These are phyloP conservation scores for Anthophora plumipes DNA, from an alignment of 2,888 invertebrate species.

Conservation along the genomic window DNA sequence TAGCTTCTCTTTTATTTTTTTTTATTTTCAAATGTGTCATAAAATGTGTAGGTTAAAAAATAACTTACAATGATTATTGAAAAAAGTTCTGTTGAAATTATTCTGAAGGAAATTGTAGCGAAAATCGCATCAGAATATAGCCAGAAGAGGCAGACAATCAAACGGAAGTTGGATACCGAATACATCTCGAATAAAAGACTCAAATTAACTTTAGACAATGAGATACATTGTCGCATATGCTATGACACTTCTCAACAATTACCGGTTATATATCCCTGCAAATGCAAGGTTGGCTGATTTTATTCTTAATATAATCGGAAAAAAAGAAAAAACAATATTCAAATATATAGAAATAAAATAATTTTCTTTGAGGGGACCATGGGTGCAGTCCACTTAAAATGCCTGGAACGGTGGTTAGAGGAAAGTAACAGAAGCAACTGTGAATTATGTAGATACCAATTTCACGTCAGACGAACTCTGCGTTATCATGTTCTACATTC, in stretches of 20 bases:
- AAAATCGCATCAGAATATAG: slow-evolving; percentile 64
- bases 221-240: slow-evolving; percentile 84
- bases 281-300: slow-evolving; percentile 84
- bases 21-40: slow-evolving; percentile 5
- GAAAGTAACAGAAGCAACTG: slow-evolving; percentile 90
- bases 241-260: slow-evolving; percentile 85
- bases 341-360: background rate
- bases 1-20: slow-evolving; percentile 31
- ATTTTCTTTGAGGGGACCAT: slow-evolving; percentile 87
- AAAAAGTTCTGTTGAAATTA: slow-evolving; percentile 63
- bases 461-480: slow-evolving; percentile 88
- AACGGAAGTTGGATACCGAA: slow-evolving; percentile 43
- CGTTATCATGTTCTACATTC: slow-evolving; percentile 87
- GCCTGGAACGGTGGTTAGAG: slow-evolving; percentile 91
- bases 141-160: slow-evolving; percentile 18
- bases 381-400: slow-evolving; percentile 90
- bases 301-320: slow-evolving; percentile 17
- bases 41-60: slow-evolving; percentile 19
- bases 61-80: slow-evolving; percentile 63
- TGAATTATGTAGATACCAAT: slow-evolving; percentile 90
- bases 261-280: slow-evolving; percentile 85
- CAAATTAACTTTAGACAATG: slow-evolving; percentile 57
- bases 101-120: slow-evolving; percentile 70
- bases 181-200: slow-evolving; percentile 27
- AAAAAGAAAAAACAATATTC: background rate